These are phyloP conservation scores for Drosophila athabasca DNA, from an alignment of 1,140 invertebrate genomes.

Conservation along the genomic window DNA sequence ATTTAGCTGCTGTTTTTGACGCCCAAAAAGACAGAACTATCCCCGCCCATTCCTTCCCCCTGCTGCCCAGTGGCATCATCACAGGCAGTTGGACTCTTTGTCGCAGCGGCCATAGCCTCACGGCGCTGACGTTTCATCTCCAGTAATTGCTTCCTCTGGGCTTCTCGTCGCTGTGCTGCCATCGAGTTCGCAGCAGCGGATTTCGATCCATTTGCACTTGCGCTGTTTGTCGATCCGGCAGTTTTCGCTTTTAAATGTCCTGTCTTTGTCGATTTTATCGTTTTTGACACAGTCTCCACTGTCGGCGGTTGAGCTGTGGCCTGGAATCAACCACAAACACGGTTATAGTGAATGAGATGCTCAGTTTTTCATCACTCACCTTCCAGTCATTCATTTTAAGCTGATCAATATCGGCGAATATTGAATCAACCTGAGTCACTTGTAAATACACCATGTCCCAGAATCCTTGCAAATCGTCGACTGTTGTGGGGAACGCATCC, in stretches of 20 bases:
- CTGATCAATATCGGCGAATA: conserved; percentile 90
- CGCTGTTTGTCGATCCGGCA: conserved; percentile 12
- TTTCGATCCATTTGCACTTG: conserved; percentile 43
- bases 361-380: conserved; percentile 27
- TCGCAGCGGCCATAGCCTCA: conserved; percentile 85
- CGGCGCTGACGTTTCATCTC: conserved; percentile 88
- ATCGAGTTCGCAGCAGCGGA: conserved; percentile 80
- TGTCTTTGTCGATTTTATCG: conserved; percentile 48
- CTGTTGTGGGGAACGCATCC: conserved; percentile 94
- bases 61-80: conserved; percentile 25
- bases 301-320: conserved; percentile 17
- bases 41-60: conserved; percentile 34
- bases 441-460: conserved; percentile 99
- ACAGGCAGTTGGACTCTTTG: conserved; percentile 52
- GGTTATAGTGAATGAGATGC: neutral
- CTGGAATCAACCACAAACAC: conserved; percentile 18
- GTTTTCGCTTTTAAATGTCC: conserved; percentile 53
- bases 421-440: conserved; percentile 90
- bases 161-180: conserved; percentile 88
- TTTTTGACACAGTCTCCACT: conserved; percentile 19
- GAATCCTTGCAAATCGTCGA: conserved; percentile 95
- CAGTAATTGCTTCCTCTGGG: conserved; percentile 90
- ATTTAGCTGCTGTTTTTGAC: conserved; percentile 62
- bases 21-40: conserved; percentile 39
- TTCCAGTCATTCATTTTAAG: conserved; percentile 90